Conservation (phyloP, 2,888 invertebrate genomes). For the Sycophila texana region DNA sequence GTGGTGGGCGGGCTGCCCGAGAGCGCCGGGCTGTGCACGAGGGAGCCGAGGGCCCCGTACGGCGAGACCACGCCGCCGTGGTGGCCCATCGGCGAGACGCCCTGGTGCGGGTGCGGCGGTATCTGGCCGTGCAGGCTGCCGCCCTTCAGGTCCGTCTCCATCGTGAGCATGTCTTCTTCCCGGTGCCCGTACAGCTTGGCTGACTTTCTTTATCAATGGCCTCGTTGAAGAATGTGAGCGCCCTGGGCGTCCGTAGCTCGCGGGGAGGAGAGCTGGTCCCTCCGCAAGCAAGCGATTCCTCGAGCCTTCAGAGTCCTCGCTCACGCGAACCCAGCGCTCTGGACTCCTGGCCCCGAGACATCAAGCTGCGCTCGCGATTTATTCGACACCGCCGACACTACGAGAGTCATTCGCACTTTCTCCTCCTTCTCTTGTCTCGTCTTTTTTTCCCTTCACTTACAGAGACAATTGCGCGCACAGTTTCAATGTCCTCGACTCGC, state of each 20-base stretch:
- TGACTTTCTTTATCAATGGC: conserved; percentile 67
- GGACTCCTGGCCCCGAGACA: conserved; percentile 42
- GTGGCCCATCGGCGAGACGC: conserved; percentile 79
- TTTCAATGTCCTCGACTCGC: not conserved
- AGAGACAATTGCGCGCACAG: too few relatives aligned
- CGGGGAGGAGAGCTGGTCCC: not conserved
- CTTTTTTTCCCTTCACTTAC: too few relatives aligned
- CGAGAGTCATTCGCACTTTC: conserved; percentile 40
- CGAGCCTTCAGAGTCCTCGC: conserved; percentile 19
- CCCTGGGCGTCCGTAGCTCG: not conserved
- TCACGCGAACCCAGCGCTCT: conserved; percentile 39
- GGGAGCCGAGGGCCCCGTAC: conserved; percentile 85
- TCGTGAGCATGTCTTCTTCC: conserved; percentile 92
- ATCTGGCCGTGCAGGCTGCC: conserved; percentile 90
- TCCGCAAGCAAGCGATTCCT: not conserved
- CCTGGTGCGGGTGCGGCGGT: conserved; percentile 89
- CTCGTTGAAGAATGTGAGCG: too few relatives aligned
- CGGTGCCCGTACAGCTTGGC: conserved; percentile 89
- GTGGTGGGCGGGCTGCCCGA: conserved; percentile 72
- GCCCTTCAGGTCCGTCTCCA: conserved; percentile 94
- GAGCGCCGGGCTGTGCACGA: conserved; percentile 74
- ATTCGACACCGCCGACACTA: conserved; percentile 24
- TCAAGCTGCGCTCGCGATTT: conserved; percentile 29
- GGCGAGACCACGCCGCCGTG: conserved; percentile 78
- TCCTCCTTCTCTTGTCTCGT: too few relatives aligned